Evolutionary conservation across 2,888 invertebrate species (phyloP).

Genomic region (Ectemnius continuus): DNA sequence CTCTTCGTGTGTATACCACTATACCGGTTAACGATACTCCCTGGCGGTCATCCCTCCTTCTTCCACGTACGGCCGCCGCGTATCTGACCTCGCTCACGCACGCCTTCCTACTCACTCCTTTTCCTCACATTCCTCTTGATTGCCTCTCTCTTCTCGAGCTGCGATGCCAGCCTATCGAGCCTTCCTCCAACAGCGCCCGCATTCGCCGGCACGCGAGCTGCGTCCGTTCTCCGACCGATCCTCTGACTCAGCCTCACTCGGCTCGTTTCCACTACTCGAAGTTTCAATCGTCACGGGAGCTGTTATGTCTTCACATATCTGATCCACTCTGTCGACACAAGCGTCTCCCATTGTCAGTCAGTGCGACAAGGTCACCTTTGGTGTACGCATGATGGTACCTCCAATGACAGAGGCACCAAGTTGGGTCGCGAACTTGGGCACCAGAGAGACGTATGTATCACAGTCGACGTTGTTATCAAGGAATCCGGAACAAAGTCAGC

Average conservation of each 20-base stretch:
- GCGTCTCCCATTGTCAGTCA: background rate
- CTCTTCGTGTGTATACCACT: background rate
- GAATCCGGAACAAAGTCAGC: background rate
- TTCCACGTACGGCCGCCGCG: slow-evolving; percentile 3
- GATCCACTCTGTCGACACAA: background rate
- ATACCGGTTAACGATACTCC: slow-evolving; percentile 56
- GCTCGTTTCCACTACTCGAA: background rate
- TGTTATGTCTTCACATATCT: background rate
- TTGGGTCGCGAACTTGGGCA: background rate
- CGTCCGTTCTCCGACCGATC: background rate
- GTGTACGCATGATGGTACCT: background rate
- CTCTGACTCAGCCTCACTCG: background rate
- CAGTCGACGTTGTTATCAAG: background rate
- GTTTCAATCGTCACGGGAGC: background rate
- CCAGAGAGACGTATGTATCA: too few relatives aligned
- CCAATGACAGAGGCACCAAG: background rate
- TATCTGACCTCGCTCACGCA: slow-evolving; percentile 22
- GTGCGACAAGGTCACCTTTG: background rate
- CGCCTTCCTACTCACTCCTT: slow-evolving; percentile 11
- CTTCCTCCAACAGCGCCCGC: background rate
- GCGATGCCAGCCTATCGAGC: slow-evolving; percentile 18
- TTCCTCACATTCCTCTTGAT: slow-evolving; percentile 25
- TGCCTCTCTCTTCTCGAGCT: slow-evolving; percentile 10
- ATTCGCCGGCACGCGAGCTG: background rate
- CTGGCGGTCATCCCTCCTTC: slow-evolving; percentile 38